phyloP scores from a whole-genome alignment of 2,797 vertebrate genomes.

The Ambastaia sidthimunki region DNA sequence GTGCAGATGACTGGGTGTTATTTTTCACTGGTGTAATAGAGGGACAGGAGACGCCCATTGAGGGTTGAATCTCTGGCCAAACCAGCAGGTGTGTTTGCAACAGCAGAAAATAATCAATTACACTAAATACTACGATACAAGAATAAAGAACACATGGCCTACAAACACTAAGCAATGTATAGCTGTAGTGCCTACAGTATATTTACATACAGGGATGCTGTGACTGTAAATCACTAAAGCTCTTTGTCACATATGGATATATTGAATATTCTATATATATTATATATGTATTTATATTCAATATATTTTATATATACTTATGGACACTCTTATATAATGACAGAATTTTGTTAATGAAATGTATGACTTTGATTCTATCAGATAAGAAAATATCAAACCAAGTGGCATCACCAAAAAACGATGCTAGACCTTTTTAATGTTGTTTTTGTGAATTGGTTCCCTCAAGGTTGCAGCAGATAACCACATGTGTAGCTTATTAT shows the following conservation, averaged over 20 bases:
- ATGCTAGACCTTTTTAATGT: neutral
- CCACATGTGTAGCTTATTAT: neutral
- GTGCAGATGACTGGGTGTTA: slow-evolving; percentile 64
- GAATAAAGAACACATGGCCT: slow-evolving; percentile 4
- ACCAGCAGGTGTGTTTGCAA: slow-evolving; percentile 40
- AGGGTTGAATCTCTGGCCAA: slow-evolving; percentile 22
- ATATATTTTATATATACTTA: neutral
- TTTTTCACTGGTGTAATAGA: slow-evolving; percentile 66
- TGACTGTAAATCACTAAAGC: neutral
- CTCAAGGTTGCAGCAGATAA: neutral
- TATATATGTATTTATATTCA: neutral
- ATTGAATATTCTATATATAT: neutral
- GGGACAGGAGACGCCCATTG: neutral
- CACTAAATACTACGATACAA: slow-evolving; percentile 12
- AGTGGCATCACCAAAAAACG: slow-evolving; percentile 1
- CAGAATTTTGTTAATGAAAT: no score
- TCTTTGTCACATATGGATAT: neutral
- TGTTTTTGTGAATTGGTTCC: neutral
- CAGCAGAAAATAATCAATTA: slow-evolving; percentile 31
- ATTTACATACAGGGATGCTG: neutral
- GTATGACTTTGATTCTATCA: neutral
- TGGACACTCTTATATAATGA: no score
- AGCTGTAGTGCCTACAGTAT: neutral
- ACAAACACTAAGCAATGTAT: slow-evolving; percentile 2
- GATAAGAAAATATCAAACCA: slow-evolving; percentile 8